Percentiles rank a stretch among this genome's conserved stretches.
These are phyloP conservation scores for Misgurnus anguillicaudatus DNA, from an alignment of 2,113 vertebrate species.

Conservation along the genomic window DNA sequence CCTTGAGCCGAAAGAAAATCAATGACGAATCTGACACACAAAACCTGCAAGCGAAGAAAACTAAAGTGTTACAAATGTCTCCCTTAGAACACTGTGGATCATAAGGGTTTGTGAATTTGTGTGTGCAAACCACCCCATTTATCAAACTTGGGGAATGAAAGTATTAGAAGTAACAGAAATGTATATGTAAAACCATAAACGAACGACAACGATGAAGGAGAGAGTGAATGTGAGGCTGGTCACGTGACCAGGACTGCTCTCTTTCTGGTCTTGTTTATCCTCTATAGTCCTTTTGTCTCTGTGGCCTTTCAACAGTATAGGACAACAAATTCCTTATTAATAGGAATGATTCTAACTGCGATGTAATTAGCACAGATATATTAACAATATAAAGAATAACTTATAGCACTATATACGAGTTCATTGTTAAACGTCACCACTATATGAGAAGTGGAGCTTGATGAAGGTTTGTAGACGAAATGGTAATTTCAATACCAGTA, in stretches of 20 bases:
- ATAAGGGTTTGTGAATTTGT: not conserved
- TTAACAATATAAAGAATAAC: conserved; percentile 75
- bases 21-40: conserved; percentile 49
- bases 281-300: conserved; percentile 58
- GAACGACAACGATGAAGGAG: conserved; percentile 66
- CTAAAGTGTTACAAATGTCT: conserved; percentile 11
- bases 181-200: conserved; percentile 56
- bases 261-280: conserved; percentile 6
- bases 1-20: conserved; percentile 66
- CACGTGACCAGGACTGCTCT: conserved; percentile 47
- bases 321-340: conserved; percentile 76
- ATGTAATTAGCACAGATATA: conserved; percentile 71
- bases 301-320: conserved; percentile 69
- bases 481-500: conserved; percentile 19
- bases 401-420: conserved; percentile 80
- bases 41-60: conserved; percentile 58
- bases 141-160: conserved; percentile 33
- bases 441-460: conserved; percentile 75
- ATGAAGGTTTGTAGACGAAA: conserved; percentile 57
- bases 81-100: not conserved
- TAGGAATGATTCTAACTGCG: conserved; percentile 73
- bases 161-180: conserved; percentile 31
- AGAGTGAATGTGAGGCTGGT: conserved; percentile 71
- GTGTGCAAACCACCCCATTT: conserved; percentile 34
- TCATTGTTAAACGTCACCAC: conserved; percentile 75